Evolutionary conservation across 2,797 vertebrate species (phyloP).

Genomic region (Otus scops): DNA sequence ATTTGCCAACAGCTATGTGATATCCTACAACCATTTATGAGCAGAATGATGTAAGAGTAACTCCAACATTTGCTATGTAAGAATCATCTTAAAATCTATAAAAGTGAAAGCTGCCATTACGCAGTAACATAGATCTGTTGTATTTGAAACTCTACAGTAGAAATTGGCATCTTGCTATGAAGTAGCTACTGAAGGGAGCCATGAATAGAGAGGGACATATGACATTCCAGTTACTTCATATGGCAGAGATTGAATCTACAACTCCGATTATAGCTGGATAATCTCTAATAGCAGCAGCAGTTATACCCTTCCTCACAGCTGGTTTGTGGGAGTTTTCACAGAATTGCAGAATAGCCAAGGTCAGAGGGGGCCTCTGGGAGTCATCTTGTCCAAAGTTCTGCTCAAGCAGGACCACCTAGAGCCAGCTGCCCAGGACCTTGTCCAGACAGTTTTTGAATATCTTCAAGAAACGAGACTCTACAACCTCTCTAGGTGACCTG

Average conservation of each 20-base stretch:
- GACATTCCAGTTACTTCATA: background rate
- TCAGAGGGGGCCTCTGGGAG: background rate
- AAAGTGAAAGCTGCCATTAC: background rate
- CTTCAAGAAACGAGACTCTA: background rate
- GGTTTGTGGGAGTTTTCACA: background rate
- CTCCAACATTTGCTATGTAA: background rate
- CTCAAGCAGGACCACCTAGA: background rate
- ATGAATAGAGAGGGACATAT: background rate
- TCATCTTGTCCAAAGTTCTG: background rate
- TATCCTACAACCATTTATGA: background rate
- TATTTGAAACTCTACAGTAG: background rate
- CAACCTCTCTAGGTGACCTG: background rate
- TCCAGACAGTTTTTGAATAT: background rate
- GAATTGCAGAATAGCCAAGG: background rate
- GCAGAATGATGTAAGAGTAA: background rate
- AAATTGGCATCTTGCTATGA: background rate
- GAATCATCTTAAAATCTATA: background rate
- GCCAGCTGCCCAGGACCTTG: background rate
- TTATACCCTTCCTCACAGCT: background rate
- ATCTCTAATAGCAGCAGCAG: background rate
- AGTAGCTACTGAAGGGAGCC: background rate
- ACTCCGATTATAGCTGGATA: background rate
- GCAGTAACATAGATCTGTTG: background rate
- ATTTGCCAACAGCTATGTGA: background rate
- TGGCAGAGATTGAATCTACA: background rate